These are phyloP conservation scores for Tetragonula clypearis DNA, from an alignment of 1,140 invertebrate species.

Conservation along the genomic window DNA sequence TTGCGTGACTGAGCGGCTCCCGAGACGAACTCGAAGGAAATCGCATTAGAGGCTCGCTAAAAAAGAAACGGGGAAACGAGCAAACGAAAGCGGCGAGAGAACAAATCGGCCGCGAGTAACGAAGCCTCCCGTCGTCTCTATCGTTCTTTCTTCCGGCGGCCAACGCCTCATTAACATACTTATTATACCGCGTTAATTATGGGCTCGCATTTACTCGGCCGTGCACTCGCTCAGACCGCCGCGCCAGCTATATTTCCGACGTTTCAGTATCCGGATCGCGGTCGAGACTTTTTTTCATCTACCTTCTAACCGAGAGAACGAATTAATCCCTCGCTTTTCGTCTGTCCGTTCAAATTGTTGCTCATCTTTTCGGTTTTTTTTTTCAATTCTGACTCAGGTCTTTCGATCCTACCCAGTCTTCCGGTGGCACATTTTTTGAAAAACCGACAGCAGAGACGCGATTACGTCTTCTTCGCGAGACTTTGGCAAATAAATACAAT, in stretches of 20 bases:
- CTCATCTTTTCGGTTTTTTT: too few species aligned
- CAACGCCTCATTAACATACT: conserved; percentile 56
- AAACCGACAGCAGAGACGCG: too few species aligned
- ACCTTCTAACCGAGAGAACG: neutral
- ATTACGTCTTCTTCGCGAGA: too few species aligned
- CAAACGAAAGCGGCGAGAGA: neutral
- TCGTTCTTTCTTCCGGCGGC: conserved; percentile 14
- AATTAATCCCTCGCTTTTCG: neutral
- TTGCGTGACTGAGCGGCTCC: neutral
- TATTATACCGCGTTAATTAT: conserved; percentile 55
- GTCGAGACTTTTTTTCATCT: neutral
- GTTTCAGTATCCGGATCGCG: neutral
- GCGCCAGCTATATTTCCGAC: neutral
- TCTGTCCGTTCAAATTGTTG: neutral
- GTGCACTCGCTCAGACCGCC: neutral
- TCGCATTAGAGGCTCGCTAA: neutral
- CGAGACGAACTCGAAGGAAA: neutral
- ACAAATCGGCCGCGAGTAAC: conserved; percentile 23
- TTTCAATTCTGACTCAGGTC: too few species aligned
- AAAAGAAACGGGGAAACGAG: neutral
- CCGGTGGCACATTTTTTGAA: too few species aligned
- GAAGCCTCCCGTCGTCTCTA: neutral
- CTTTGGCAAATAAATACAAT: too few species aligned
- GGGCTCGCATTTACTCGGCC: conserved; percentile 19
- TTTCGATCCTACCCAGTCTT: too few species aligned